Percentiles rank a stretch among this genome's conserved stretches.
Evolutionary conservation across 23 tunicate species (phyloP).

Genomic region (Phallusia fumigata): DNA sequence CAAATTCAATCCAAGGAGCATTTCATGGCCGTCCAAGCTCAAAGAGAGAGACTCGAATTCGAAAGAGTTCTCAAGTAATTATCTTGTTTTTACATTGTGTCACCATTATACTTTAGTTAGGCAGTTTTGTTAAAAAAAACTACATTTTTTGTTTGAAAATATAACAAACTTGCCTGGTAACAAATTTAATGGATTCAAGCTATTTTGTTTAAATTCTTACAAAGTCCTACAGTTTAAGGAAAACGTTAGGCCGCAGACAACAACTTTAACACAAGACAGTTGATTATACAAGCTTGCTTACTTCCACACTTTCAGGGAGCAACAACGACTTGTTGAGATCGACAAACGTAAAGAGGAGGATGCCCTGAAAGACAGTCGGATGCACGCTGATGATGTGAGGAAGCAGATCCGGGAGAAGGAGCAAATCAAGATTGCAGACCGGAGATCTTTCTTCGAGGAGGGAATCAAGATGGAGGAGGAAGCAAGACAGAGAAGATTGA

Average conservation of each 20-base stretch:
- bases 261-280: neutral
- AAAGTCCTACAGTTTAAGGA: too few species aligned
- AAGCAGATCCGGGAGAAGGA: conserved; percentile 87
- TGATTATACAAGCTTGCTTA: neutral
- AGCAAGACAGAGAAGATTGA: conserved; percentile 74
- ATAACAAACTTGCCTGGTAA: too few species aligned
- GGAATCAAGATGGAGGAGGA: conserved; percentile 96
- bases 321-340: conserved; percentile 81
- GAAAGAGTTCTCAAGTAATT: conserved; percentile 85
- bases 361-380: conserved; percentile 27
- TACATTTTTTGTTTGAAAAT: too few species aligned
- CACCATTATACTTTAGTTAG: too few species aligned
- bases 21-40: conserved; percentile 99
- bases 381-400: conserved; percentile 91
- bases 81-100: neutral
- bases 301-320: conserved; percentile 52
- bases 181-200: too few species aligned
- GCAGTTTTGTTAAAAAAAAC: too few species aligned
- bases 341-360: conserved; percentile 69
- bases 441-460: conserved; percentile 93
- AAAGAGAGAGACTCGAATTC: conserved; percentile 82
- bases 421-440: conserved; percentile 55
- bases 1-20: conserved; percentile 92
- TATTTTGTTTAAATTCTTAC: too few species aligned
- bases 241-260: too few species aligned